A percentile compares a stretch with the other conserved stretches of the same genome.
These are phyloP conservation scores for Sparidentex hasta DNA, from an alignment of 2,797 vertebrate genomes.

Conservation along the genomic window DNA sequence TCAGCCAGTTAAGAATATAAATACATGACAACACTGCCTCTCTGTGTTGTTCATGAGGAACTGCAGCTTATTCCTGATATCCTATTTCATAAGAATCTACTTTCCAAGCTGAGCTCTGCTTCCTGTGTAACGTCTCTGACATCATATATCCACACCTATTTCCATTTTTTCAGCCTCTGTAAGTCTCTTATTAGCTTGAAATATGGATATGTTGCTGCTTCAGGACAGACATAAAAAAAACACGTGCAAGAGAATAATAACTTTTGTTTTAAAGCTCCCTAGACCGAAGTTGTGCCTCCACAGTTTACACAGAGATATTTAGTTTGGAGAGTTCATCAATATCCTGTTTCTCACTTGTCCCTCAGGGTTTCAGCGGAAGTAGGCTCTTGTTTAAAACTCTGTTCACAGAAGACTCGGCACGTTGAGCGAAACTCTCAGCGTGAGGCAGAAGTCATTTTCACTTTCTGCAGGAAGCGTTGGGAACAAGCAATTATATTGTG, in stretches of 20 bases:
- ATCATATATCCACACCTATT: no score
- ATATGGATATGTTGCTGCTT: no score
- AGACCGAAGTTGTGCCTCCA: neutral
- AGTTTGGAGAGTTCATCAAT: no score
- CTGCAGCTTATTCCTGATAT: neutral
- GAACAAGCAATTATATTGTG: constrained; percentile 27
- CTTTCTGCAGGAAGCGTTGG: neutral
- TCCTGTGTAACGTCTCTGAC: no score
- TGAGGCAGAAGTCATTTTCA: constrained; percentile 8
- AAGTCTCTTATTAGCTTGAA: no score
- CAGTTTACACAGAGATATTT: neutral
- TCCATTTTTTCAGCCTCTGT: no score
- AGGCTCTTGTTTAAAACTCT: neutral
- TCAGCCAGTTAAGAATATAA: neutral
- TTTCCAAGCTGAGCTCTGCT: no score
- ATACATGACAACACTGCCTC: constrained; percentile 8
- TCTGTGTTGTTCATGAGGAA: neutral
- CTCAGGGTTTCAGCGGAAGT: no score
- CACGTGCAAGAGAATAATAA: no score
- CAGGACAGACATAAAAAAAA: no score
- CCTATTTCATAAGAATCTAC: neutral
- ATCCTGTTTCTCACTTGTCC: no score
- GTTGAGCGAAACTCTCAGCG: constrained; percentile 2
- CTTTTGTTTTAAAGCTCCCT: neutral
- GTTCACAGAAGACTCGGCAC: neutral